A percentile compares a stretch with the other conserved stretches of the same genome.
phyloP scores from a whole-genome alignment of 2,113 vertebrate species.

The Atrichornis clamosus region DNA sequence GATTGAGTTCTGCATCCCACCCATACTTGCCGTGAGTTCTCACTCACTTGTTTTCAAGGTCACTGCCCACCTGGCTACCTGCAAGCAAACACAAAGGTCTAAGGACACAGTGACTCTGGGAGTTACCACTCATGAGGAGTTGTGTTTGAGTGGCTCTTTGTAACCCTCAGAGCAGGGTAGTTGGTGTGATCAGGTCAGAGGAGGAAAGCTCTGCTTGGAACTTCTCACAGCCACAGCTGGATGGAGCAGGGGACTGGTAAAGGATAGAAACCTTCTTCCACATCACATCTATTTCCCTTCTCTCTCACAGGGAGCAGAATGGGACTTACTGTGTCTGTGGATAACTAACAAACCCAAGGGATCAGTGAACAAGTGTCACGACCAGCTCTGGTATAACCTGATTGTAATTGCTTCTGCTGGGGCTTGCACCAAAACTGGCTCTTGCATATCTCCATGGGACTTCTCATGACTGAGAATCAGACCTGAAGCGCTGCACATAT shows the following conservation, averaged over 20 bases:
- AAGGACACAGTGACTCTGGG: background rate
- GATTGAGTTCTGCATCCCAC: background rate
- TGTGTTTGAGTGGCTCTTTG: background rate
- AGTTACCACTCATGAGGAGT: background rate
- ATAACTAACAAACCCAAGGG: background rate
- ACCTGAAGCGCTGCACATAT: background rate
- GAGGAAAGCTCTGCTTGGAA: background rate
- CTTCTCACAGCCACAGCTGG: background rate
- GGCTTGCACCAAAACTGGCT: background rate
- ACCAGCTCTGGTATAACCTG: background rate
- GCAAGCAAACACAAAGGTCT: background rate
- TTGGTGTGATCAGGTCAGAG: background rate
- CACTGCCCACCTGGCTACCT: background rate
- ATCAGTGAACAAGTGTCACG: background rate
- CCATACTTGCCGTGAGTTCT: background rate
- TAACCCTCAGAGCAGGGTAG: background rate
- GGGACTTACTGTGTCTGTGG: background rate
- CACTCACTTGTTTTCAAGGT: background rate
- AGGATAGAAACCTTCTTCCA: background rate
- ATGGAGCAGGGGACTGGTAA: background rate
- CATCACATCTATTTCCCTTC: background rate
- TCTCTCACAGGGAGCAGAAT: background rate
- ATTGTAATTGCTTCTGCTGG: background rate
- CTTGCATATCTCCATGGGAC: fast-evolving
- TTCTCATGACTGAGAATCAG: background rate